phyloP scores from a whole-genome alignment of 2,113 vertebrate species.

The Alethe diademata region DNA sequence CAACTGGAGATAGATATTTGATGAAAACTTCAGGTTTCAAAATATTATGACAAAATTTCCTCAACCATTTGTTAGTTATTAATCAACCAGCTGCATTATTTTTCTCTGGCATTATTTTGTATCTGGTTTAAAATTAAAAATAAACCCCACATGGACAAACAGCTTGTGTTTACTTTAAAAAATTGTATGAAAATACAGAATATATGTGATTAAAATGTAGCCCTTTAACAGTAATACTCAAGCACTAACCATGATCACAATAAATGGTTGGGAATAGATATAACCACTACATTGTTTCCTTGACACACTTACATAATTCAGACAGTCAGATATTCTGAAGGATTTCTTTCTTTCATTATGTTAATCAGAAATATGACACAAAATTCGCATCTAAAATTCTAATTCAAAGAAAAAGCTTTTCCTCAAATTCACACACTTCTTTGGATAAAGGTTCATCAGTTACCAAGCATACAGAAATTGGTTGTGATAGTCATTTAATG shows the following conservation, averaged over 20 bases:
- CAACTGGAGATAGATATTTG: not conserved
- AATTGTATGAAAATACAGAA: slow-evolving; percentile 42
- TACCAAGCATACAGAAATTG: not conserved
- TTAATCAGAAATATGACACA: not conserved
- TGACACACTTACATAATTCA: not conserved
- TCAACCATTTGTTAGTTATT: not conserved
- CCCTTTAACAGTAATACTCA: slow-evolving; percentile 58
- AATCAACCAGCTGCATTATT: not conserved
- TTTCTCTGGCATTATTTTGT: not conserved
- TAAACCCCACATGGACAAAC: not conserved
- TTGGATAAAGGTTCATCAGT: not conserved
- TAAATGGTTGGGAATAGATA: slow-evolving; percentile 8
- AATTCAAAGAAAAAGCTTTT: not conserved
- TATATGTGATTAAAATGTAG: slow-evolving; percentile 55
- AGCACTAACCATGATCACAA: slow-evolving; percentile 25
- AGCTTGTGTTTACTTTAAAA: slow-evolving; percentile 40
- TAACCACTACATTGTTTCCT: not conserved
- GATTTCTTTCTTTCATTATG: not conserved
- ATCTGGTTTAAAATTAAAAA: not conserved
- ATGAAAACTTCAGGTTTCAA: not conserved
- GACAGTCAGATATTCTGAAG: not conserved
- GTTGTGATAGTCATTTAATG: not conserved
- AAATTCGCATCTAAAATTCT: slow-evolving; percentile 4
- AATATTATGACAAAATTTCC: not conserved
- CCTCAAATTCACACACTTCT: not conserved